Conservation (phyloP, 2,888 invertebrate species). For the Crossocerus cetratus region DNA sequence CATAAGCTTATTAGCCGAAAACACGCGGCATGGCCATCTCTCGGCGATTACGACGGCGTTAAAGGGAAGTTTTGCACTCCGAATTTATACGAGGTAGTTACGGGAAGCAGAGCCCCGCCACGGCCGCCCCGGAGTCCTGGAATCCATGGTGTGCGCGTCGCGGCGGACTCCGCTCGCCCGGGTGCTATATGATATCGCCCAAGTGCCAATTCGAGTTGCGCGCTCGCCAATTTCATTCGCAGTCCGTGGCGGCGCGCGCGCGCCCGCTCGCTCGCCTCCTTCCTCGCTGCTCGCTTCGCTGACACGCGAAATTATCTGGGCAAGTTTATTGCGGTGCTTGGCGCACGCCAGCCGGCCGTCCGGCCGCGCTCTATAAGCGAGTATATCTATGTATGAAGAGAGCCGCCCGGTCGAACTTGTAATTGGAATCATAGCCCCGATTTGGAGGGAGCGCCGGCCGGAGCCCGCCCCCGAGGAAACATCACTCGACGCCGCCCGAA, state of each 20-base stretch:
- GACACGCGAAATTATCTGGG: slow-evolving; percentile 38
- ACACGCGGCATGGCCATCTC: slow-evolving; percentile 37
- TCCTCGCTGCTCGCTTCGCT: slow-evolving; percentile 10
- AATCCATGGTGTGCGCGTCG: background rate
- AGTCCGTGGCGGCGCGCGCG: slow-evolving; percentile 22
- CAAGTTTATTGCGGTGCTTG: slow-evolving; percentile 24
- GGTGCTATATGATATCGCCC: slow-evolving; percentile 20
- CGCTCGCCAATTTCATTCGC: slow-evolving; percentile 33
- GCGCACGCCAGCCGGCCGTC: background rate
- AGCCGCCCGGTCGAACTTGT: slow-evolving; percentile 22
- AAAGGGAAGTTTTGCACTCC: slow-evolving; percentile 25
- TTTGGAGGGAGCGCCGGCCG: too few species aligned
- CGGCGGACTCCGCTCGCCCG: background rate
- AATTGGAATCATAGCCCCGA: slow-evolving; percentile 32
- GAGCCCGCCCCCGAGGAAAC: too few species aligned
- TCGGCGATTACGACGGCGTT: slow-evolving; percentile 36
- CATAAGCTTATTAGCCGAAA: slow-evolving; percentile 53
- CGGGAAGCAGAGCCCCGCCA: background rate
- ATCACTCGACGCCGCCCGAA: too few species aligned
- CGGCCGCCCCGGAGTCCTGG: slow-evolving; percentile 2
- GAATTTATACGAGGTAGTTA: slow-evolving; percentile 33
- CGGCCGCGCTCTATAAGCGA: slow-evolving; percentile 15
- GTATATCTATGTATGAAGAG: slow-evolving; percentile 20
- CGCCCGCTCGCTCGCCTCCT: background rate
- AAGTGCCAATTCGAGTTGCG: slow-evolving; percentile 33